A percentile compares a stretch with the other conserved stretches of the same genome.
phyloP scores from a whole-genome alignment of 2,888 invertebrate species.

The Phyto melanocephala region DNA sequence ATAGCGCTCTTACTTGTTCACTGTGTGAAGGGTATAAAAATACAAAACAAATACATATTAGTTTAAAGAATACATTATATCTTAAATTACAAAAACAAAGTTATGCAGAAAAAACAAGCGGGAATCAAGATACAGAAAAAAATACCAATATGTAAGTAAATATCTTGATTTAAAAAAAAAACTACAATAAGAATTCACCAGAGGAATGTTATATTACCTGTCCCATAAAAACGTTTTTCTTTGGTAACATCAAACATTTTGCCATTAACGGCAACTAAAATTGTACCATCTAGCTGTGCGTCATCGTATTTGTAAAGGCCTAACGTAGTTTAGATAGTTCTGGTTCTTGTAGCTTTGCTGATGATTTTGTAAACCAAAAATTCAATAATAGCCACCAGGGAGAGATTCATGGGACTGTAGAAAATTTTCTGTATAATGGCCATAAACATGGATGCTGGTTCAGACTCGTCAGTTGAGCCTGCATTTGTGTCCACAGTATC shows the following conservation, averaged over 20 bases:
- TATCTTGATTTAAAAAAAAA: no score
- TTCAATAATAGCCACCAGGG: constrained; percentile 84
- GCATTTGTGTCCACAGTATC: constrained; percentile 54
- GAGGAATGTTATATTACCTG: no score
- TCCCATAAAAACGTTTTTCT: constrained; percentile 94
- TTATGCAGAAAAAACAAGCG: no score
- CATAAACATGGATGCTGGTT: constrained; percentile 66
- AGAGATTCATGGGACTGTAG: constrained; percentile 85
- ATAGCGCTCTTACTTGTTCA: no score
- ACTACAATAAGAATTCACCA: no score
- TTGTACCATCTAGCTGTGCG: constrained; percentile 89
- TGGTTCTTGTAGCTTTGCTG: constrained; percentile 79
- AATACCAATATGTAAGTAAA: no score
- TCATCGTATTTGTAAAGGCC: constrained; percentile 96
- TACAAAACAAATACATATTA: no score
- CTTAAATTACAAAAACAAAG: no score
- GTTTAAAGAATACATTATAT: no score
- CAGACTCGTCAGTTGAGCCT: constrained; percentile 53
- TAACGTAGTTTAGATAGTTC: constrained; percentile 89
- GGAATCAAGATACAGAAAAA: no score
- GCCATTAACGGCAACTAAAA: constrained; percentile 95
- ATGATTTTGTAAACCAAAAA: constrained; percentile 88
- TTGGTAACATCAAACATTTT: constrained; percentile 96
- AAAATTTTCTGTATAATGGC: constrained; percentile 82
- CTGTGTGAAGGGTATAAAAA: no score